Conservation (phyloP, 2,888 invertebrate species). For the Capitulum mitella region DNA sequence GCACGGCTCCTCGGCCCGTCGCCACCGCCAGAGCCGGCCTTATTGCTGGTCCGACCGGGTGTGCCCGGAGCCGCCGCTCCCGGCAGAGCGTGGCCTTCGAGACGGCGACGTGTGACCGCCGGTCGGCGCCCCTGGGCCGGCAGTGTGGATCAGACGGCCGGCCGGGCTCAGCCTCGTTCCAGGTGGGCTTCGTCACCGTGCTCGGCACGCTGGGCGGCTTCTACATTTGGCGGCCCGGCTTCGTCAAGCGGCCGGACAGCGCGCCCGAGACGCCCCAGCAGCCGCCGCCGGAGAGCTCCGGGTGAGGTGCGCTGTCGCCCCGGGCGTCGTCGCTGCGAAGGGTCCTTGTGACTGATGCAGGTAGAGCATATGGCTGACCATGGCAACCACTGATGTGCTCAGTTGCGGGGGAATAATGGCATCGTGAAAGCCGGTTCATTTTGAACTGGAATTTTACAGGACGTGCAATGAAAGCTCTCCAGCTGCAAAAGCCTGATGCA, state of each 20-base stretch:
- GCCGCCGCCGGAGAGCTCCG: too few relatives aligned
- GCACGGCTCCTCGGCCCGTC: too few relatives aligned
- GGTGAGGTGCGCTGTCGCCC: too few relatives aligned
- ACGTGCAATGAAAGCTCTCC: not conserved
- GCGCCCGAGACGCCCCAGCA: not conserved
- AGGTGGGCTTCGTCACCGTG: not conserved
- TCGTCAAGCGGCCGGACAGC: not conserved
- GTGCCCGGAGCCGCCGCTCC: too few relatives aligned
- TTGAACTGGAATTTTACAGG: not conserved
- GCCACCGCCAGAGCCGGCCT: too few relatives aligned
- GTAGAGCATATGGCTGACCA: not conserved
- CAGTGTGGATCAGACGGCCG: not conserved
- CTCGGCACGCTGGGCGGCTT: not conserved
- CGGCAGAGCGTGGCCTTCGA: too few relatives aligned
- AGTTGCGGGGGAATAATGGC: too few relatives aligned
- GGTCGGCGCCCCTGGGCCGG: not conserved
- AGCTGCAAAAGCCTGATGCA: too few relatives aligned
- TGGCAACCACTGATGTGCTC: not conserved
- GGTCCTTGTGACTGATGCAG: not conserved
- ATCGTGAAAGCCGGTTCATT: not conserved
- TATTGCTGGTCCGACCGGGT: too few relatives aligned
- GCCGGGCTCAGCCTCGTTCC: not conserved
- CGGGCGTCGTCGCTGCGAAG: not conserved
- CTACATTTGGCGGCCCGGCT: slow-evolving; percentile 16
- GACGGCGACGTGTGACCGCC: too few relatives aligned